A percentile compares a stretch with the other conserved stretches of the same genome.
Evolutionary conservation across 2,113 vertebrate species (phyloP).

Genomic region (Platysteira castanea): DNA sequence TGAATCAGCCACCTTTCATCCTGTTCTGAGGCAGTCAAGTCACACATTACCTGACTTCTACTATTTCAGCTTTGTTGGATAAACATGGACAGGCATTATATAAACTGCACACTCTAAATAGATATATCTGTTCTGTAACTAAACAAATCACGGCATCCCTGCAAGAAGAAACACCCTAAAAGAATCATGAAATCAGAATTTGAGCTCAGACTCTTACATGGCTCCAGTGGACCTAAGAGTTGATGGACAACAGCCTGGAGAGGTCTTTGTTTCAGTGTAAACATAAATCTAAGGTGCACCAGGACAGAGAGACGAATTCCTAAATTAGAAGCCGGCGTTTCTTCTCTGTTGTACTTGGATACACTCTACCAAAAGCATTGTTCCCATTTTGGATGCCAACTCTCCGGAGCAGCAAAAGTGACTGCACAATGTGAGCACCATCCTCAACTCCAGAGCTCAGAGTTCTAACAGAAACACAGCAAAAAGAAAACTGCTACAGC

Average conservation of each 20-base stretch:
- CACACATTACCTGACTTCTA: neutral
- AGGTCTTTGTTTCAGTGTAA: neutral
- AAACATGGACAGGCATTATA: neutral
- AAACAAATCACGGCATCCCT: neutral
- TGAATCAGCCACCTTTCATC: neutral
- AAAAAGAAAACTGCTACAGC: neutral
- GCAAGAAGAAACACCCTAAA: neutral
- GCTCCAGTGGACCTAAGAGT: neutral
- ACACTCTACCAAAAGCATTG: neutral
- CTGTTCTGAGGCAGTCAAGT: neutral
- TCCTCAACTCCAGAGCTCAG: neutral
- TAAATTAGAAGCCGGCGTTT: neutral
- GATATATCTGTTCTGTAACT: neutral
- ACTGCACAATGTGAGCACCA: rapidly evolving
- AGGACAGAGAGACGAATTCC: neutral
- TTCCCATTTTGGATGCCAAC: neutral
- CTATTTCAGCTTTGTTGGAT: neutral
- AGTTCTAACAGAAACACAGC: neutral
- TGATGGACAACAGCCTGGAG: neutral
- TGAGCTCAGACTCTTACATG: neutral
- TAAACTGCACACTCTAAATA: neutral
- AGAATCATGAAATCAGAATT: neutral
- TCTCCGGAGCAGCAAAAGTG: neutral
- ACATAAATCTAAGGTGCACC: neutral
- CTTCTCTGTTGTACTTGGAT: neutral